phyloP scores from a whole-genome alignment of 2,113 vertebrate species.

The Labeo rohita region DNA sequence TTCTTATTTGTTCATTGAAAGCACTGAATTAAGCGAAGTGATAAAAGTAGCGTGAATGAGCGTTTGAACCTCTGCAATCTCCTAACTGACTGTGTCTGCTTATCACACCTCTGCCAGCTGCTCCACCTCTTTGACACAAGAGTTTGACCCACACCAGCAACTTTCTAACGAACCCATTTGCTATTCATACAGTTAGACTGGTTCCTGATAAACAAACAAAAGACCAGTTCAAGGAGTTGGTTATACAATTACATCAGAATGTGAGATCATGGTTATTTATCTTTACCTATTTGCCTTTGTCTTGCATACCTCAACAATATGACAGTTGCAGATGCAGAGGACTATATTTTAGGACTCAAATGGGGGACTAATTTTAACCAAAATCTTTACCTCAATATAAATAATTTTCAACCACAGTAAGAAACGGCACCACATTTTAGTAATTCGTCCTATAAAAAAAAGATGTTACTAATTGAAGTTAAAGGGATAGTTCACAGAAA shows the following conservation, averaged over 20 bases:
- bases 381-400: not conserved
- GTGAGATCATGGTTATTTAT: not conserved
- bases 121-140: constrained; percentile 33
- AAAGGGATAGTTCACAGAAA: not conserved
- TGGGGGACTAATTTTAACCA: not conserved
- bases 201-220: constrained; percentile 18
- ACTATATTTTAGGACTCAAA: not conserved
- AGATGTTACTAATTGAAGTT: not conserved
- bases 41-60: not conserved
- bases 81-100: constrained; percentile 11
- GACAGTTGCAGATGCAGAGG: not conserved
- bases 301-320: not conserved
- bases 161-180: constrained; percentile 42
- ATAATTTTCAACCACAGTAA: too few relatives aligned
- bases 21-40: not conserved
- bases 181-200: constrained; percentile 5
- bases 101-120: constrained; percentile 27
- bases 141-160: not conserved
- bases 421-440: not conserved
- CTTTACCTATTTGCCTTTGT: not conserved
- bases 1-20: constrained; percentile 10
- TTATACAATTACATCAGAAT: not conserved
- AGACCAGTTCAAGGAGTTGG: not conserved
- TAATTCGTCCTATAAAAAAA: not conserved
- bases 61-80: not conserved